These are phyloP conservation scores for Spheniscus humboldti DNA, from an alignment of 2,797 vertebrate genomes.

Conservation along the genomic window DNA sequence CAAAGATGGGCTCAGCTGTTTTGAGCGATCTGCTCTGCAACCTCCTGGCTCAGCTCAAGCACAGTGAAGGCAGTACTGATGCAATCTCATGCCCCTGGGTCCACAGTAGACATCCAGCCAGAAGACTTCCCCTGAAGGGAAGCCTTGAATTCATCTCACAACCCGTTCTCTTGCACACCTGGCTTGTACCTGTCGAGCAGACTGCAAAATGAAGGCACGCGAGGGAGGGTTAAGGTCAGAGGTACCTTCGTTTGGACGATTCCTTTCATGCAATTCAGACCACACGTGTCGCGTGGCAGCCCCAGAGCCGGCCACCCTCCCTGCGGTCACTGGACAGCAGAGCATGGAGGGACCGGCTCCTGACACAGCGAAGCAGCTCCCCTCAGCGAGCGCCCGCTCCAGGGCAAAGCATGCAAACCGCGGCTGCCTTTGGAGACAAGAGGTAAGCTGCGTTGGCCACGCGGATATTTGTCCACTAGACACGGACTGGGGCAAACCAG, in stretches of 20 bases:
- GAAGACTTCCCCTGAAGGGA: neutral
- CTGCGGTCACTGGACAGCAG: neutral
- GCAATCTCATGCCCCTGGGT: neutral
- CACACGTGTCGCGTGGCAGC: neutral
- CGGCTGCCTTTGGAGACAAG: neutral
- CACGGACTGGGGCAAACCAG: neutral
- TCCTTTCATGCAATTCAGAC: neutral
- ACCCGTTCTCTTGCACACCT: neutral
- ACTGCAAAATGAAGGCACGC: neutral
- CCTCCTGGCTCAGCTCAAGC: neutral
- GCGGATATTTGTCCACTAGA: neutral
- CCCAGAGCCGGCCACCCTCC: neutral
- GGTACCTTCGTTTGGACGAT: neutral
- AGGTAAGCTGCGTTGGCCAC: neutral
- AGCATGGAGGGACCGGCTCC: neutral
- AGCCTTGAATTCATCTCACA: neutral
- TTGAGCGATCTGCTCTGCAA: neutral
- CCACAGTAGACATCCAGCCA: neutral
- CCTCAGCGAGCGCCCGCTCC: neutral
- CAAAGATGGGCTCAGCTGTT: neutral
- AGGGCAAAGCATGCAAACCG: neutral
- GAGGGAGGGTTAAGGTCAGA: neutral
- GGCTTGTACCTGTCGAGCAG: neutral
- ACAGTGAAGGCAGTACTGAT: rapidly evolving
- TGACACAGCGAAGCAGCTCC: neutral